Evolutionary conservation across 2,888 invertebrate genomes (phyloP).

Genomic region (Chalcis sispes): DNA sequence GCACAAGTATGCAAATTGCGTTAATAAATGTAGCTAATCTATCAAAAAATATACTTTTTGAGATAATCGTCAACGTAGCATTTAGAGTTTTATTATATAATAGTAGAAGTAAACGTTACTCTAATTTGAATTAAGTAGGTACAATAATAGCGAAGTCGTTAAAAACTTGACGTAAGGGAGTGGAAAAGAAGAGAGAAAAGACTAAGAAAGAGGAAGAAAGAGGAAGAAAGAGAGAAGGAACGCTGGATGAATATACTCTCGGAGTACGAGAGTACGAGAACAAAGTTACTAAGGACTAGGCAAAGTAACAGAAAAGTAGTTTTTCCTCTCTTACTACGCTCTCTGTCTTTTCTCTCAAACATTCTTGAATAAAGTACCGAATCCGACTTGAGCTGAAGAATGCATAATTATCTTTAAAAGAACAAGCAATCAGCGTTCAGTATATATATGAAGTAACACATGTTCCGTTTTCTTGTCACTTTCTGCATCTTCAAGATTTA

Average conservation of each 20-base stretch:
- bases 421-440: background rate
- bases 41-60: no score
- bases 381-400: background rate
- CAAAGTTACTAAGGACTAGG: conserved; percentile 14
- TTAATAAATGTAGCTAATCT: no score
- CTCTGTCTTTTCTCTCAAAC: background rate
- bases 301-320: background rate
- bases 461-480: background rate
- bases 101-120: background rate
- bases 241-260: background rate
- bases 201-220: background rate
- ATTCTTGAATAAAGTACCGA: background rate
- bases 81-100: background rate
- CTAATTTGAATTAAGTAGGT: conserved; percentile 20
- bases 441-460: background rate
- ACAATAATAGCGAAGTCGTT: conserved; percentile 9
- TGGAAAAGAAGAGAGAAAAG: background rate
- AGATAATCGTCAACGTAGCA: background rate
- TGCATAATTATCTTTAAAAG: background rate
- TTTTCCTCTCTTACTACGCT: background rate
- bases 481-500: background rate
- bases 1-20: no score
- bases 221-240: background rate
- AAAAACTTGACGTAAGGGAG: conserved; percentile 10
- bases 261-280: background rate